Base-by-base conservation (phyloP, 1,140 invertebrate species). In the Dufourea novaeangliae region DNA sequence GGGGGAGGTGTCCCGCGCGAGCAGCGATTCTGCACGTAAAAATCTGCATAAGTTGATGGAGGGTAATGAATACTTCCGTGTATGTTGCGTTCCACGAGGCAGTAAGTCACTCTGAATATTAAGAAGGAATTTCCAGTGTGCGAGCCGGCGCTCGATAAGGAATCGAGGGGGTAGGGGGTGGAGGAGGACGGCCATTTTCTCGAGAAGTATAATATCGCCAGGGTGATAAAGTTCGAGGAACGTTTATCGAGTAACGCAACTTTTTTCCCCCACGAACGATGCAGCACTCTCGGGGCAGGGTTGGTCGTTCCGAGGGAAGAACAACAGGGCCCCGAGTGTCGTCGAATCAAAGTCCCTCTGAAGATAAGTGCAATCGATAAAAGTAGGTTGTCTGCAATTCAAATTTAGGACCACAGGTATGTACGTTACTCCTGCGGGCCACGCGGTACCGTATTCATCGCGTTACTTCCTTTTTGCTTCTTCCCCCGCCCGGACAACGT, bases 381-480 rank as follows among this genome's bases (percentile, higher is more conserved):
- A 78, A 82, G 67, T 72, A 63, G 73, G 32, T 71, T 67, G 64
- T 78, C 62, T 72, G 67, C 79, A 72, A 82, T 82, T 82, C 66
- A 82, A 81, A 82, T 82, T 66, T 66, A 61, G 63, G 41, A 41
- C 41, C 32, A 59, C n/a, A n/a, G n/a, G n/a, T n/a, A n/a, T n/a
- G 17, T 75, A 56, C 66, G 66, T 59, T 61, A 22, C 34, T 61
- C 41, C n/a, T n/a, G n/a, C n/a, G 59, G n/a, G 46, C 14, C 25
- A 20, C 12, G 32, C 32, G 54, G 34, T 74, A 64, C 37, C 61
- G 63, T 32, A 74, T 54, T 54, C 37, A 39, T 50, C 57, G 68
- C 46, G 20, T 54, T 52, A 34, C 63, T 6, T 68, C 27, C 25
- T 37, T 39, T 29, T 25, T 22, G n/a, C 37, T 27, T 29, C 11